Conservation (phyloP, 2,888 invertebrate species). For the Anodontia alba region DNA sequence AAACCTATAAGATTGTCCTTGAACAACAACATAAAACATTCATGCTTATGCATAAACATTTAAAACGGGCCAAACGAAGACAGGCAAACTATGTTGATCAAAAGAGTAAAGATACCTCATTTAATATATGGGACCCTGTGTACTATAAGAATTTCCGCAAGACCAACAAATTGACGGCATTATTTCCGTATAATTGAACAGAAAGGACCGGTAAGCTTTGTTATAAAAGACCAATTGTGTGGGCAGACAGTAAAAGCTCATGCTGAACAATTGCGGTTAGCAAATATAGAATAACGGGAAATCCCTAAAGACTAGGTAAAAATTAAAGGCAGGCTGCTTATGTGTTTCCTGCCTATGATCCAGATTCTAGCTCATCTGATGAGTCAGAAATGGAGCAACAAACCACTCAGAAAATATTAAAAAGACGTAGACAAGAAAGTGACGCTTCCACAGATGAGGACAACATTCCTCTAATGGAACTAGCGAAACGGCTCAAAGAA, state of each 20-base stretch:
- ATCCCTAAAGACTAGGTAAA: neutral
- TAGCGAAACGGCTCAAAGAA: too few relatives aligned
- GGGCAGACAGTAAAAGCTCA: neutral
- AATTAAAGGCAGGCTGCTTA: too few relatives aligned
- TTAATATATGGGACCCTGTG: neutral
- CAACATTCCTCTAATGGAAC: too few relatives aligned
- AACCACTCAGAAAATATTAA: too few relatives aligned
- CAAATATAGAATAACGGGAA: neutral
- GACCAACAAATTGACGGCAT: neutral
- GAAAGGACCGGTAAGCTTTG: neutral
- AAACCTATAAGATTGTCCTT: neutral
- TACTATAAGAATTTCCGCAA: neutral
- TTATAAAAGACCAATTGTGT: neutral
- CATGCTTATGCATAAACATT: slow-evolving; percentile 18
- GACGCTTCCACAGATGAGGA: too few relatives aligned
- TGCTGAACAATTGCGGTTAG: neutral
- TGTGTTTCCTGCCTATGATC: too few relatives aligned
- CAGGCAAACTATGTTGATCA: slow-evolving; percentile 30
- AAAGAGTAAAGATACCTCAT: neutral
- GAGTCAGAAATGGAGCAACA: too few relatives aligned
- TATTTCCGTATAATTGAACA: neutral
- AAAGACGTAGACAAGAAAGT: too few relatives aligned
- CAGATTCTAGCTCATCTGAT: too few relatives aligned
- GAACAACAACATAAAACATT: slow-evolving; percentile 29
- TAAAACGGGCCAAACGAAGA: slow-evolving; percentile 23